Base-by-base conservation (phyloP, 2,797 vertebrate genomes). In the Gymnoscopelus braueri region DNA sequence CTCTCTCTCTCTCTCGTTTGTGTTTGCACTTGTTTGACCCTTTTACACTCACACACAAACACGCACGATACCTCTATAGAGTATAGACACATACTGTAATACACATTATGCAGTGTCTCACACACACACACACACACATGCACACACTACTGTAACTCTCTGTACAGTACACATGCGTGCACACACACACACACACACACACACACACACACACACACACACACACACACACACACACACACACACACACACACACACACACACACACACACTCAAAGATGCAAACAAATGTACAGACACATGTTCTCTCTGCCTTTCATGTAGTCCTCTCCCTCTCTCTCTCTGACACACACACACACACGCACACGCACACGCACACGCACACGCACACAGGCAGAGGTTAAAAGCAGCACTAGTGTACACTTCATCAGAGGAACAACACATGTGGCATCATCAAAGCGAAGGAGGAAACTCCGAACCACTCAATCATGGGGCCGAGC, bases 401-500 rank as follows among this genome's bases (percentile, higher is more conserved):
- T 44, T 44, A 44, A 44, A 44, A 44, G 39, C 39, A 44, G 8
- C 39, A 19, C 19, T 19, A 8, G 8, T 44, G 39, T 44, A 44
- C 35, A 61, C 10, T 74, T 67, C 77, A 83, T 81, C 76, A 72
- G 53, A 60, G 63, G 74, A 80, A 65, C 39, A 80, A 65, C 39
- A 62, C 50, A 59, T 76, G 74, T 71, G 72, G 50, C 69, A 44
- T 79, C 85, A 89, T 91, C 86, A 91, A 91, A 92, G 85, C 61
- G 58, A 19, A 19, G 32, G 77, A 80, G 83, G 60, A 85, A 87
- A 84, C 61, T 77, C 71, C 59, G 70, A 48, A 9, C 56, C n/a
- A 53, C 73, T 93, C 77, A 80, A 73, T 91, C 88, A 90, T 70
- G 74, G 87, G 87, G 78, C 80, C n/a, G n/a, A 87, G 78, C 65